phyloP scores from a whole-genome alignment of 1,140 invertebrate species.

The Heliconius hewitsoni region DNA sequence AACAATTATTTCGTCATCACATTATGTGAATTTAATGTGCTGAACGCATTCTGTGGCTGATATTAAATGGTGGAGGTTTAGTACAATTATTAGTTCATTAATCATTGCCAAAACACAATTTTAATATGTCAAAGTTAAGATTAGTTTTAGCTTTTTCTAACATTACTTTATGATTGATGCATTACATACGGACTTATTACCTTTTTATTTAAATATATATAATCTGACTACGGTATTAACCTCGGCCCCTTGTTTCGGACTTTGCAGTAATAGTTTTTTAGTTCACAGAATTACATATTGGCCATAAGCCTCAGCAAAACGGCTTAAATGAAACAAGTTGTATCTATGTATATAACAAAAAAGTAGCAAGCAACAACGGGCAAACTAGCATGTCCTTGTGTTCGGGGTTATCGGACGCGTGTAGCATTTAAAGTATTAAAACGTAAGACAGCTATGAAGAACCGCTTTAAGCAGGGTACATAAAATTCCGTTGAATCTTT shows the following conservation, averaged over 20 bases:
- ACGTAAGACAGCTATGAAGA: conserved; percentile 72
- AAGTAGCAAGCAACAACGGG: conserved; percentile 55
- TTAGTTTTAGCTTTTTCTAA: conserved; percentile 32
- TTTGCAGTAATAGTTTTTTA: not conserved
- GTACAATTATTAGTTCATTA: conserved; percentile 56
- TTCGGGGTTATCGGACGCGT: conserved; percentile 74
- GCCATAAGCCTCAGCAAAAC: not conserved
- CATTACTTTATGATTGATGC: not conserved
- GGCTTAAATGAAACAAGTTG: conserved; percentile 21
- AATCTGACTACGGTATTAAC: not conserved
- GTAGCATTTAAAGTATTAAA: conserved; percentile 76
- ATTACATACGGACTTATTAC: not conserved
- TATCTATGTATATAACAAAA: conserved; percentile 37
- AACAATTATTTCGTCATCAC: conserved; percentile 45
- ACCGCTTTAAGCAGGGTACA: conserved; percentile 66
- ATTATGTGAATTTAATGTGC: conserved; percentile 43
- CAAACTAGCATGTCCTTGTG: conserved; percentile 69
- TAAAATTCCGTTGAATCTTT: conserved; percentile 76
- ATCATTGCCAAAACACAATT: conserved; percentile 55
- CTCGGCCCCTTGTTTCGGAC: not conserved
- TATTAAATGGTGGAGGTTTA: conserved; percentile 29
- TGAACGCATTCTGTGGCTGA: conserved; percentile 49
- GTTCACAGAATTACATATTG: conserved; percentile 7
- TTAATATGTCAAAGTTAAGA: conserved; percentile 56
- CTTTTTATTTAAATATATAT: not conserved